These are phyloP conservation scores for Hesperophylax magnus DNA, from an alignment of 1,140 invertebrate species.

Conservation along the genomic window DNA sequence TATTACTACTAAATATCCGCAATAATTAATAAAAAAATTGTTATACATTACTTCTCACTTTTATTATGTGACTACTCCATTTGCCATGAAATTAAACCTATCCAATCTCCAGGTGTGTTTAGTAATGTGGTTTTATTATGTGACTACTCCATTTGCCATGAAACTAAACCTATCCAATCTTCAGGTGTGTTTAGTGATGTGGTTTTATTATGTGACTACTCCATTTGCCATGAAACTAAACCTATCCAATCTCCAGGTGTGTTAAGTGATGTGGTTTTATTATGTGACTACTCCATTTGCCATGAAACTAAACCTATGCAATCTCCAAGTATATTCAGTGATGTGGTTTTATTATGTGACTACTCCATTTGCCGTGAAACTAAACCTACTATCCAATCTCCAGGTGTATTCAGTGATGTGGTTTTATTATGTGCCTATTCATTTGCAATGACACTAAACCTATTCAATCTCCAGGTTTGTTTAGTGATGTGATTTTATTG, in stretches of 20 bases:
- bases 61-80: constrained; percentile 10
- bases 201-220: constrained; percentile 14
- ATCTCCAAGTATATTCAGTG: background rate
- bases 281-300: background rate
- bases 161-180: background rate
- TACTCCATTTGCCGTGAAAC: background rate
- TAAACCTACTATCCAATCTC: background rate
- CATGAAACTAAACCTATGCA: background rate
- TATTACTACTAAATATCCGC: constrained; percentile 62
- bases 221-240: background rate
- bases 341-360: constrained; percentile 7
- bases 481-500: background rate
- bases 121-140: background rate
- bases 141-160: background rate
- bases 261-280: background rate
- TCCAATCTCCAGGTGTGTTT: background rate
- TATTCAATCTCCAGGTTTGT: background rate
- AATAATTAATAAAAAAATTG: constrained; percentile 59
- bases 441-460: too few species aligned
- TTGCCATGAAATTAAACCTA: too few species aligned
- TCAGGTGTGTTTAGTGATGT: background rate
- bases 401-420: background rate
- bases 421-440: constrained; percentile 18
- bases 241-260: background rate
- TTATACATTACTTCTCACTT: constrained; percentile 53